A percentile compares a stretch with the other conserved stretches of the same genome.
phyloP scores from a whole-genome alignment of 2,113 vertebrate genomes.

The Coturnix japonica region DNA sequence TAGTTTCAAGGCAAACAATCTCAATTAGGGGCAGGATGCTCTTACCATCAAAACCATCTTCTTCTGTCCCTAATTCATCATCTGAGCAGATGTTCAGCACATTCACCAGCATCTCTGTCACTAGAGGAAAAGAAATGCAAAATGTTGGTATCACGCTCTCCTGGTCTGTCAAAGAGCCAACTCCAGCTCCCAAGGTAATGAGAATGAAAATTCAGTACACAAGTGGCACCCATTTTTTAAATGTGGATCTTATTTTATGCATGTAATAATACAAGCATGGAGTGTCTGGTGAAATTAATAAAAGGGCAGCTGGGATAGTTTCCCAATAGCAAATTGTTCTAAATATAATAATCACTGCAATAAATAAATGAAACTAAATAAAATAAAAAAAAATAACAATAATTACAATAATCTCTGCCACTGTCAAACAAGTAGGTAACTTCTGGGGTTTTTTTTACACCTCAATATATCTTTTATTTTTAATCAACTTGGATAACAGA shows the following conservation, averaged over 20 bases:
- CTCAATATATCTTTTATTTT: background rate
- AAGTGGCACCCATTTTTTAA: background rate
- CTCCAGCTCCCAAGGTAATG: background rate
- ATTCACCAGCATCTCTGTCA: conserved; percentile 98
- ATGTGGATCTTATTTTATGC: background rate
- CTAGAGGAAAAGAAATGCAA: conserved; percentile 70
- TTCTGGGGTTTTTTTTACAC: background rate
- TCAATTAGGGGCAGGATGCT: background rate
- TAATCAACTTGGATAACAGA: background rate
- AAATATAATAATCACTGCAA: background rate
- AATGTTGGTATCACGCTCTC: background rate
- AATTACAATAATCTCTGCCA: background rate
- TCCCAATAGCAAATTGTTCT: background rate
- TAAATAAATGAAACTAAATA: background rate
- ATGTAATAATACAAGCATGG: background rate
- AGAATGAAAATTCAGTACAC: background rate
- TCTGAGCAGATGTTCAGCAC: conserved; percentile 98
- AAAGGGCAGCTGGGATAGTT: background rate
- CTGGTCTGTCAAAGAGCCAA: background rate
- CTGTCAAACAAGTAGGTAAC: background rate
- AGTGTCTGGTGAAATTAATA: background rate
- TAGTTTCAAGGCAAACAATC: conserved; percentile 8
- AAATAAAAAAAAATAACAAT: background rate
- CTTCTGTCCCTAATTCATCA: conserved; percentile 94
- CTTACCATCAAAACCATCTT: conserved; percentile 97